Conservation (phyloP, 2,888 invertebrate species). For the Dryococelus australis region DNA sequence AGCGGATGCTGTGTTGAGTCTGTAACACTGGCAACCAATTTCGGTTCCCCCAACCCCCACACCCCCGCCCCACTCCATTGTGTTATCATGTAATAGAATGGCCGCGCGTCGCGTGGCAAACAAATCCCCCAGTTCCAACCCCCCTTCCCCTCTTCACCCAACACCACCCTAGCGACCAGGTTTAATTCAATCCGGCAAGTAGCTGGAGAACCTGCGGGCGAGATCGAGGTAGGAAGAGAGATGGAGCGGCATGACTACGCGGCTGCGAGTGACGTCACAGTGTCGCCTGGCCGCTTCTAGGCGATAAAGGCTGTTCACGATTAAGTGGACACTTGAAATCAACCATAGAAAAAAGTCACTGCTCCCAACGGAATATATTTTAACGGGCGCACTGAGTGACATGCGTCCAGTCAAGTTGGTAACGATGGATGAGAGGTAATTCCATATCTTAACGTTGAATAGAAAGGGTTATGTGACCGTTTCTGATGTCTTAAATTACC, state of each 20-base stretch:
- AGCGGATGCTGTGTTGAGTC: constrained; percentile 35
- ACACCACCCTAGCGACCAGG: neutral
- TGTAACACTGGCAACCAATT: constrained; percentile 30
- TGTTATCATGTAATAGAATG: neutral
- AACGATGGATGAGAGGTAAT: no score
- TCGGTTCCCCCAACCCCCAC: constrained; percentile 3
- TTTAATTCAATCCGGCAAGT: constrained; percentile 11
- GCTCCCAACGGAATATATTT: no score
- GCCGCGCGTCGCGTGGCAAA: neutral
- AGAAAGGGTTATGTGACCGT: no score
- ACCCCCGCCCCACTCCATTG: neutral
- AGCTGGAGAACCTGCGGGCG: neutral
- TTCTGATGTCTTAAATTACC: no score
- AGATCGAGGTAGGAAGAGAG: neutral
- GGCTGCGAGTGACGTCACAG: no score
- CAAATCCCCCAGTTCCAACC: neutral
- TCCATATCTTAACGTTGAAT: no score
- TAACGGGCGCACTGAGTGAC: no score
- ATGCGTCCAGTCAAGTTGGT: no score
- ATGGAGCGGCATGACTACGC: neutral
- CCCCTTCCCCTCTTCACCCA: neutral
- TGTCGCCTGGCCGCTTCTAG: no score
- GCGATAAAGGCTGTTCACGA: no score
- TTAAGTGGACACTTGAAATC: no score
- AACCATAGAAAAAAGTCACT: no score